phyloP scores from a whole-genome alignment of 1,140 invertebrate genomes.

The Drosophila gunungcola region DNA sequence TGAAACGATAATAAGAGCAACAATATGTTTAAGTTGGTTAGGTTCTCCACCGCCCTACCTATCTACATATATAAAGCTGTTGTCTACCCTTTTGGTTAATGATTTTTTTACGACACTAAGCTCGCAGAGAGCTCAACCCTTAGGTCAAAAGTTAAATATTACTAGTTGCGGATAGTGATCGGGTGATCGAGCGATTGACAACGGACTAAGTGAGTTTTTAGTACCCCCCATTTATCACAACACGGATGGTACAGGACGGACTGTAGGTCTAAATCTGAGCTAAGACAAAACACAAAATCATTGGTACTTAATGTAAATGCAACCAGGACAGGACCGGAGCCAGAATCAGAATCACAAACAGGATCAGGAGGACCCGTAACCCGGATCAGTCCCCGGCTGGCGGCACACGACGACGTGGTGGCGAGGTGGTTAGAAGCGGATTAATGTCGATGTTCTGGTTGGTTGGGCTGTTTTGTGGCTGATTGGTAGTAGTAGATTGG shows the following conservation, averaged over 20 bases:
- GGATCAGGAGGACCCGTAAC: conserved; percentile 15
- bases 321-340: conserved; percentile 42
- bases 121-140: neutral
- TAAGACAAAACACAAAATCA: conserved; percentile 38
- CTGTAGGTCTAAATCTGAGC: conserved; percentile 13
- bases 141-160: neutral
- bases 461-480: conserved; percentile 55
- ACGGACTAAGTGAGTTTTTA: neutral
- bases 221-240: neutral
- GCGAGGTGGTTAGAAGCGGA: conserved; percentile 57
- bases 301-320: conserved; percentile 55
- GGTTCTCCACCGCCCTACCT: conserved; percentile 73
- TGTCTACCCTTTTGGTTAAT: conserved; percentile 7
- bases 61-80: conserved; percentile 62
- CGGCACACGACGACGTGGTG: conserved; percentile 45
- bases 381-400: conserved; percentile 35
- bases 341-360: conserved; percentile 29
- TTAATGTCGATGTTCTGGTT: conserved; percentile 62
- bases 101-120: neutral
- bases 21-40: conserved; percentile 82
- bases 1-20: conserved; percentile 84
- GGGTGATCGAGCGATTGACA: neutral
- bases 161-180: neutral
- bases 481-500: conserved; percentile 49
- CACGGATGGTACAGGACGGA: conserved; percentile 14